These are phyloP conservation scores for Idaea aversata DNA, from an alignment of 2,888 invertebrate genomes.

Conservation along the genomic window DNA sequence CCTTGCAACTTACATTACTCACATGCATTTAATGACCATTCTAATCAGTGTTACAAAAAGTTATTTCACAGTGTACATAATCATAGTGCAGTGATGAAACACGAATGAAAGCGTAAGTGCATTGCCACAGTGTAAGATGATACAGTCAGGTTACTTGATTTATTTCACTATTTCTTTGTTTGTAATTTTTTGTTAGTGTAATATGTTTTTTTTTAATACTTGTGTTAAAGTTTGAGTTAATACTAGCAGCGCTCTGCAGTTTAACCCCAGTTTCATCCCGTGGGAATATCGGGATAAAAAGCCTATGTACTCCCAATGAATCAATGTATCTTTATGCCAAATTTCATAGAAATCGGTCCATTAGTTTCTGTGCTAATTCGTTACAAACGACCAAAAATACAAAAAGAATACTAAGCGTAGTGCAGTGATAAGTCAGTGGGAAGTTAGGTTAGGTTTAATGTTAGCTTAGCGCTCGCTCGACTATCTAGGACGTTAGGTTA, in stretches of 20 bases:
- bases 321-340: too few relatives aligned
- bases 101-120: constrained; percentile 9
- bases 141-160: not conserved
- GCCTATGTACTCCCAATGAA: too few relatives aligned
- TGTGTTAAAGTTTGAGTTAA: too few relatives aligned
- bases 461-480: constrained; percentile 12
- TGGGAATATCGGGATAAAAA: too few relatives aligned
- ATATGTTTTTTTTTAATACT: not conserved
- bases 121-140: constrained; percentile 9
- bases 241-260: too few relatives aligned
- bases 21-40: constrained; percentile 3
- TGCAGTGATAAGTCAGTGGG: constrained; percentile 13
- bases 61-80: constrained; percentile 3
- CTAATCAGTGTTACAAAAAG: not conserved
- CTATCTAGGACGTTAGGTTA: constrained; percentile 15
- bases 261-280: too few relatives aligned
- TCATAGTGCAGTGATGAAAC: constrained; percentile 7
- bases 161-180: not conserved
- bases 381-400: too few relatives aligned
- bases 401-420: too few relatives aligned
- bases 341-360: too few relatives aligned
- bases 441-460: constrained; percentile 15
- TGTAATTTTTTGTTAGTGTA: not conserved
- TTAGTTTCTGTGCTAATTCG: too few relatives aligned
- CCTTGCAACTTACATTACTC: not conserved